These are phyloP conservation scores for Natrix natrix DNA, from an alignment of 2,797 vertebrate species.

Conservation along the genomic window DNA sequence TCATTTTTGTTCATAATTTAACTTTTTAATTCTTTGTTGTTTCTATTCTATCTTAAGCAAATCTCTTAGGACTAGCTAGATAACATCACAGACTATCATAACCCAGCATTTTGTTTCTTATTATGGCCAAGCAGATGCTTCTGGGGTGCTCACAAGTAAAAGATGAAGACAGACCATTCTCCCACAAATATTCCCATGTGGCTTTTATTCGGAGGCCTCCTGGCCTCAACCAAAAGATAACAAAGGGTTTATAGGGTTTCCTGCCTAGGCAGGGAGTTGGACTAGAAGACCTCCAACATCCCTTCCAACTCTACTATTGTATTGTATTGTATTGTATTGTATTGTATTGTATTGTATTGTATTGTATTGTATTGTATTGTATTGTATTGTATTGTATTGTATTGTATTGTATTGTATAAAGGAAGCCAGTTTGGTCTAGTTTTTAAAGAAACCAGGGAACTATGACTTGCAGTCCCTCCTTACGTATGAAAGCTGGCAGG, in stretches of 20 bases:
- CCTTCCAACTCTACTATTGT: no score
- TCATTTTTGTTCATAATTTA: background rate
- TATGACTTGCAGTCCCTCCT: background rate
- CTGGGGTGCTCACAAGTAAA: background rate
- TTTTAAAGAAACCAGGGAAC: background rate
- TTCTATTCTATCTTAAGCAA: background rate
- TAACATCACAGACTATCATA: background rate
- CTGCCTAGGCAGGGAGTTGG: no score
- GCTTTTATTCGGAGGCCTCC: background rate
- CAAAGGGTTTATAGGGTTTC: no score
- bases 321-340: no score
- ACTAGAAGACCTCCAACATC: no score
- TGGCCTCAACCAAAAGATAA: background rate
- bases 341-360: no score
- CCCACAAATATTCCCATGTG: background rate
- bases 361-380: no score
- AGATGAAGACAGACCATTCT: background rate
- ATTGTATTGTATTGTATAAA: no score
- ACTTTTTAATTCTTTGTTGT: background rate
- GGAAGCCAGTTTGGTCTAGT: background rate
- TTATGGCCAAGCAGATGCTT: background rate
- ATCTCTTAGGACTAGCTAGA: background rate
- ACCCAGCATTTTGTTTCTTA: background rate
- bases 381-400: no score
- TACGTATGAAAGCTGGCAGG: background rate